A percentile compares a stretch with the other conserved stretches of the same genome.
phyloP scores from a whole-genome alignment of 2,888 invertebrate species.

The Agonopterix heracliana region DNA sequence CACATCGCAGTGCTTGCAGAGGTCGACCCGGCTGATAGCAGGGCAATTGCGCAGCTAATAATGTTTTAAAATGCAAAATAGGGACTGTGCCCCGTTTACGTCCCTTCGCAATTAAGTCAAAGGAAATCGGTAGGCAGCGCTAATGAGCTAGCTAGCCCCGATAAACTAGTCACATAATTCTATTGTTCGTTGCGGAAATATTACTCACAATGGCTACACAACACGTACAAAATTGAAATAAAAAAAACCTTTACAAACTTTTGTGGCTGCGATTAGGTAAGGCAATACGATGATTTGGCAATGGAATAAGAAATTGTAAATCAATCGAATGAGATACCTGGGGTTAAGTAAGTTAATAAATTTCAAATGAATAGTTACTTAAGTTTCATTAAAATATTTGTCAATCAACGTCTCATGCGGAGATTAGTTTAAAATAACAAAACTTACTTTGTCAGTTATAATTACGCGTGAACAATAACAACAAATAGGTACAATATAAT shows the following conservation, averaged over 20 bases:
- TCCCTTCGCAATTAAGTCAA: constrained; percentile 8
- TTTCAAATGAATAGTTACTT: too few relatives aligned
- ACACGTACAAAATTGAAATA: constrained; percentile 9
- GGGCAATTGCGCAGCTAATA: constrained; percentile 42
- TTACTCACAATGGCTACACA: constrained; percentile 7
- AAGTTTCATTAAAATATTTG: too few relatives aligned
- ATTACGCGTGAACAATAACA: too few relatives aligned
- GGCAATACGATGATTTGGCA: not conserved
- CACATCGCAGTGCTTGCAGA: constrained; percentile 22
- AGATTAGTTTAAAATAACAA: too few relatives aligned
- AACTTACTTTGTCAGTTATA: too few relatives aligned
- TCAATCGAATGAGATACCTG: too few relatives aligned
- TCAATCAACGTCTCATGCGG: too few relatives aligned
- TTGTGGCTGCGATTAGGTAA: not conserved
- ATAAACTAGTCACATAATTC: constrained; percentile 32
- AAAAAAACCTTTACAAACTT: not conserved
- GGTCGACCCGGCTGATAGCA: constrained; percentile 33
- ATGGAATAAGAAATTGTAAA: not conserved
- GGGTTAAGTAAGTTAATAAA: too few relatives aligned
- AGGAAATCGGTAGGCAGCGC: constrained; percentile 20
- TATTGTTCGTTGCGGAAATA: constrained; percentile 16
- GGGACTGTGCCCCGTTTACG: not conserved
- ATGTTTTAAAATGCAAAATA: constrained; percentile 3
- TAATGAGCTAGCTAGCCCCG: constrained; percentile 27
- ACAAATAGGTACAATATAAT: too few relatives aligned